Base-by-base conservation (phyloP, 2,113 vertebrate genomes). In the Alosa alosa region DNA sequence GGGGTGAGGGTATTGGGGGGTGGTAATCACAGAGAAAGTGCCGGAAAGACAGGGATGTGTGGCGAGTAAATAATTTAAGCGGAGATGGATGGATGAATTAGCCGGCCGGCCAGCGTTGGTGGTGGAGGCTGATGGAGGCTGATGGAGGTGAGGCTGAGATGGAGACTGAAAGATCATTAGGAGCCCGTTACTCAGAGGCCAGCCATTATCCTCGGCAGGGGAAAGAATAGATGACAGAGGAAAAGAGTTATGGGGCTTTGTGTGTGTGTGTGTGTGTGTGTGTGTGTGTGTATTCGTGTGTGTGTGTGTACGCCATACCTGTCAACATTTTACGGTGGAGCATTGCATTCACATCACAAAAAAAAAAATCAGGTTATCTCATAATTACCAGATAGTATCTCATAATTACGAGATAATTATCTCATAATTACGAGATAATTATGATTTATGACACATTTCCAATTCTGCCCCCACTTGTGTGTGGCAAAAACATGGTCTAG, bases 31-130 rank as follows among this genome's bases (percentile, higher is more conserved):
- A 82, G 85, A 36, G 82, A 85, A 90, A 88, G 87, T 88, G 86
- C 82, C 87, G 85, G 86, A 83, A 84, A 84, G 86, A 82, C n/a
- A 72, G 86, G 60, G 84, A 72, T 87, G 87, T 81, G 82, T 87
- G 84, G 86, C 83, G 87, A 57, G 88, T 87, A 83, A 90, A 90
- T 90, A 90, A 90, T 90, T 90, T 50, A 90, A 82, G 84, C 84
- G 83, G 86, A 87, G 86, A 90, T 86, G 82, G 87, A 86, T 47
- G 87, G 87, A 90, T 88, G 87, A 87, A 72, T 72, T 22, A 7
- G 55, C 18, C 55, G 6, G 55, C 6, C 6, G 20, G 18, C 55
- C 18, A 18, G 55, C 20, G 55, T 60, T 5, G 18, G 55, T 22
- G 18, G 55, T 20, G 55, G 55, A 22, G 55, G 20, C 60, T 31